Conservation (phyloP, 2,888 invertebrate species). For the Lampropteryx suffumata region DNA sequence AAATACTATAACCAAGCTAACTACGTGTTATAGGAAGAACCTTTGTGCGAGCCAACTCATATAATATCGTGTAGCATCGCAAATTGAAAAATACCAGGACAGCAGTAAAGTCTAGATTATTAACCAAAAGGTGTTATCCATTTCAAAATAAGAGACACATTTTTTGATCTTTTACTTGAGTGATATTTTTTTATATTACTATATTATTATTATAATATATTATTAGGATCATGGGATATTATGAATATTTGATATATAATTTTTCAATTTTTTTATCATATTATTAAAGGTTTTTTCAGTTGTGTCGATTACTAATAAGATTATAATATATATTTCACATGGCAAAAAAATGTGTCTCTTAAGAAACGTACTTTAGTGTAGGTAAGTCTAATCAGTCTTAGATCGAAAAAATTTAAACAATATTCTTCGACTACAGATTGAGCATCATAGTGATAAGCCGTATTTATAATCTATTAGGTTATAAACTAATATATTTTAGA, state of each 20-base stretch:
- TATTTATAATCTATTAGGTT: conserved; percentile 28
- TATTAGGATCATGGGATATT: too few relatives aligned
- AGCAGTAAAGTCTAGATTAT: neutral
- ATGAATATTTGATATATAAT: too few relatives aligned
- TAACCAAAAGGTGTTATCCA: neutral
- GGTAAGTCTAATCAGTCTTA: conserved; percentile 79
- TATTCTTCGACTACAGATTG: conserved; percentile 44
- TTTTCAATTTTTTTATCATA: too few relatives aligned
- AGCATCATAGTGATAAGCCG: conserved; percentile 56
- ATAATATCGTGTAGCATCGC: neutral
- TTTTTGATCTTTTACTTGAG: neutral
- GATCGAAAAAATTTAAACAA: conserved; percentile 61
- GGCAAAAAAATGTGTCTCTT: conserved; percentile 34
- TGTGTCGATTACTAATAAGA: too few relatives aligned
- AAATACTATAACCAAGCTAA: neutral
- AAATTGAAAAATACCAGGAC: neutral
- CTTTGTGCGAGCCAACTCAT: neutral
- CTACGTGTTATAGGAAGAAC: neutral
- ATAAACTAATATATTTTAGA: conserved; percentile 1
- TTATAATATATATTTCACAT: too few relatives aligned
- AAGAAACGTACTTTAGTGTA: conserved; percentile 32
- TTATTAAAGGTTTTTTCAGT: too few relatives aligned
- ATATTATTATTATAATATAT: too few relatives aligned
- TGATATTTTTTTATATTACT: too few relatives aligned
- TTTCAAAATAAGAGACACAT: conserved; percentile 7